These are phyloP conservation scores for Sparus aurata DNA, from an alignment of 2,797 vertebrate species.

Conservation along the genomic window DNA sequence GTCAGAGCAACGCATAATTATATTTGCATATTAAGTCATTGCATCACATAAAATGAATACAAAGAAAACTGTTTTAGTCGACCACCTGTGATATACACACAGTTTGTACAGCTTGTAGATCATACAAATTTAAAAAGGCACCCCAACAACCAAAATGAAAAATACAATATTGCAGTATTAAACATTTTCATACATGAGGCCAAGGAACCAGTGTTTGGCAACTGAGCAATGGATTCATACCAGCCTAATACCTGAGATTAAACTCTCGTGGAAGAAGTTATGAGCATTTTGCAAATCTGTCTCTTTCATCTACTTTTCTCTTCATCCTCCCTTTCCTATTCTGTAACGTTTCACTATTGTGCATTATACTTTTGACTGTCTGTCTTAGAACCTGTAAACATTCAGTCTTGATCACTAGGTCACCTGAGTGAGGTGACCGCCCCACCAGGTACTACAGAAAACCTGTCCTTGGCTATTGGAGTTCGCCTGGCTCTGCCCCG, in stretches of 20 bases:
- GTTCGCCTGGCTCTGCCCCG: constrained; percentile 71
- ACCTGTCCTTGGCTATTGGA: constrained; percentile 72
- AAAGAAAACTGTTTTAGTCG: background rate
- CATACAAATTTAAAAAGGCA: background rate
- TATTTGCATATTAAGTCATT: background rate
- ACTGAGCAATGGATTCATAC: background rate
- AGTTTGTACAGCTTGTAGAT: background rate
- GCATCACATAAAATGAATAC: background rate
- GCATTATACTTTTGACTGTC: background rate
- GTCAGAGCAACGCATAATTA: background rate
- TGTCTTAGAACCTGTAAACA: background rate
- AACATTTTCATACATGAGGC: too few species aligned
- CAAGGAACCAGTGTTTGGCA: background rate
- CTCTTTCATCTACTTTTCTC: background rate
- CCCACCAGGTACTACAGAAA: constrained; percentile 76
- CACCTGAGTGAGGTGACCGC: constrained; percentile 53
- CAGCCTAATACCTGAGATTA: constrained; percentile 5
- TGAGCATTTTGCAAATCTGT: background rate
- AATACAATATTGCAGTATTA: background rate
- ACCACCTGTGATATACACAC: background rate
- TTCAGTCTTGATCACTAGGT: constrained; percentile 21
- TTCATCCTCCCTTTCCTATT: background rate
- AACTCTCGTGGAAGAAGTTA: background rate
- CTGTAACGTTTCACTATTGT: background rate
- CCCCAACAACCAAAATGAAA: background rate